phyloP scores from a whole-genome alignment of 2,113 vertebrate genomes.

The Campylomormyrus tamandua region DNA sequence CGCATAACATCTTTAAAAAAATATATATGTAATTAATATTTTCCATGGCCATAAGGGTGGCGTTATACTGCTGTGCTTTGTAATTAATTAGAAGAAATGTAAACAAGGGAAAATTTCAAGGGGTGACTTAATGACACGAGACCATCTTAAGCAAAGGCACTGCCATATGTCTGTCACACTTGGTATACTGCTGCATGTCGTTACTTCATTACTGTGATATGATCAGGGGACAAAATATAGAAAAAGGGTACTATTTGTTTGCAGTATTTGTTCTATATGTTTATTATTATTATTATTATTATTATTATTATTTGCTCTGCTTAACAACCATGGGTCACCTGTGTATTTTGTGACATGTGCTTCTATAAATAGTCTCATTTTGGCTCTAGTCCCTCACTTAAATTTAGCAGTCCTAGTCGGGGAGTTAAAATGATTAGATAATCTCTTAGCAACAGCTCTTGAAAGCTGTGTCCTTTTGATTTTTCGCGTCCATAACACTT shows the following conservation, averaged over 20 bases:
- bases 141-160: not conserved
- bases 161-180: not conserved
- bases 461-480: constrained; percentile 12
- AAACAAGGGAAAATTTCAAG: not conserved
- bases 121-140: not conserved
- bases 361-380: constrained; percentile 2
- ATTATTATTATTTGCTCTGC: not conserved
- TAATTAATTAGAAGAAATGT: not conserved
- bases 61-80: not conserved
- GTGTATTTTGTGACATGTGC: not conserved
- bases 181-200: not conserved
- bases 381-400: not conserved
- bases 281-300: too few species aligned
- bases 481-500: not conserved
- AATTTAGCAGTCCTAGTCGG: not conserved
- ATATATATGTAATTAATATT: not conserved
- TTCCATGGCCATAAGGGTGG: not conserved
- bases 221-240: not conserved
- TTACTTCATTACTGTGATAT: not conserved
- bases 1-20: not conserved
- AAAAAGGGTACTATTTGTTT: not conserved
- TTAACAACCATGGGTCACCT: not conserved
- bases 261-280: not conserved
- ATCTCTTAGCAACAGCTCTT: constrained; percentile 14
- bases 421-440: constrained; percentile 13